Evolutionary conservation across 1,140 invertebrate genomes (phyloP).

Genomic region (Cydia pomonella): DNA sequence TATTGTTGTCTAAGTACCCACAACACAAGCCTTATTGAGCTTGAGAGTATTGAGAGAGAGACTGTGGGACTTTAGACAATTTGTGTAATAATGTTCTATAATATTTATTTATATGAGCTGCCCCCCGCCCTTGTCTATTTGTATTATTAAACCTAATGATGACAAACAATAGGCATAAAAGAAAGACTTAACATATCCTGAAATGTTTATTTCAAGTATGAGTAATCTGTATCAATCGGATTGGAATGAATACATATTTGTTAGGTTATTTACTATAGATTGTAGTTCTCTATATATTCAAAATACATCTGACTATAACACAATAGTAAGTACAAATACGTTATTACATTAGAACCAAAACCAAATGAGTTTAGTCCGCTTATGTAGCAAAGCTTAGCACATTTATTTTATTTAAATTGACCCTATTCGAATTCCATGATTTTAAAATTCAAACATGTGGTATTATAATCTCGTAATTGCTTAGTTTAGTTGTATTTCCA

Average conservation of each 20-base stretch:
- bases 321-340: not conserved
- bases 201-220: slow-evolving; percentile 3
- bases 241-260: not conserved
- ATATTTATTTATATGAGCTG: too few species aligned
- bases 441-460: too few species aligned
- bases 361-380: not conserved
- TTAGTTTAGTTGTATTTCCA: too few species aligned
- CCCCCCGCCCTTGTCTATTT: too few species aligned
- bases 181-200: not conserved
- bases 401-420: not conserved
- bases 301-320: not conserved
- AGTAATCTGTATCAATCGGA: not conserved
- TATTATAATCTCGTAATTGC: too few species aligned
- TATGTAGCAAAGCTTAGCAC: not conserved
- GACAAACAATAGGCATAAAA: not conserved
- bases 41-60: too few species aligned
- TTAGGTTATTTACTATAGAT: not conserved
- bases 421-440: too few species aligned
- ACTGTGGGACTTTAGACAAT: too few species aligned
- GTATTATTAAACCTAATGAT: too few species aligned
- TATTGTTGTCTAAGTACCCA: too few species aligned
- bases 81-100: too few species aligned
- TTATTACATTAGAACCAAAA: slow-evolving; percentile 12
- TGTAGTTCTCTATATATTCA: not conserved
- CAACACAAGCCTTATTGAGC: too few species aligned